Evolutionary conservation across 2,888 invertebrate genomes (phyloP).

Genomic region (Timema podura): DNA sequence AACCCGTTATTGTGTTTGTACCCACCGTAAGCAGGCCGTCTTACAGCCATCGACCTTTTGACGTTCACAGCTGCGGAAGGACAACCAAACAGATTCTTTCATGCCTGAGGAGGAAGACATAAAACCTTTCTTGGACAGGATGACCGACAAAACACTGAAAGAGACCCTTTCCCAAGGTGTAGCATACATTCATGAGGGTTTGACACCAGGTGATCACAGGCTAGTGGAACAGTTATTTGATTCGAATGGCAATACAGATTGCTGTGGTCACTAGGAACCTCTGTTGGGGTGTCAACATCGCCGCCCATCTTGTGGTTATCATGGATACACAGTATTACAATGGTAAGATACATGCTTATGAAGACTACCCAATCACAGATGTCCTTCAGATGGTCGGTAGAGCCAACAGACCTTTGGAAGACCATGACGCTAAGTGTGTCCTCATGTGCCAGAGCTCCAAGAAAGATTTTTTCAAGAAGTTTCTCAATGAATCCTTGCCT

Average conservation of each 20-base stretch:
- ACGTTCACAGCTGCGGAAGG: conserved; percentile 91
- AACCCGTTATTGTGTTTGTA: conserved; percentile 87
- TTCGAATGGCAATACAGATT: conserved; percentile 86
- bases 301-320: conserved; percentile 90
- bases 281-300: conserved; percentile 88
- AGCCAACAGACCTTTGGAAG: conserved; percentile 88
- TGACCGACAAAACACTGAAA: conserved; percentile 85
- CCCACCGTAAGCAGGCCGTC: conserved; percentile 88
- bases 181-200: conserved; percentile 95
- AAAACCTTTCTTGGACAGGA: conserved; percentile 80
- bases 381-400: conserved; percentile 97
- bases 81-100: conserved; percentile 82
- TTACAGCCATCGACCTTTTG: conserved; percentile 94
- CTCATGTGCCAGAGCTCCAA: conserved; percentile 96
- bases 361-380: conserved; percentile 96
- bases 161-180: conserved; percentile 94
- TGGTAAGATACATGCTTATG: conserved; percentile 75
- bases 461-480: conserved; percentile 98
- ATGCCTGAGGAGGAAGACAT: conserved; percentile 84
- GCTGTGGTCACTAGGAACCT: conserved; percentile 90
- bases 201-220: conserved; percentile 76
- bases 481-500: conserved; percentile 93
- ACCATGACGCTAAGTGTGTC: conserved; percentile 91
- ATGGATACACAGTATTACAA: conserved; percentile 95
- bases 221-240: conserved; percentile 92